Evolutionary conservation across 2,888 invertebrate species (phyloP), one percentile per base, ranked within the genome.

Genomic region (Octodonta nipae): DNA sequence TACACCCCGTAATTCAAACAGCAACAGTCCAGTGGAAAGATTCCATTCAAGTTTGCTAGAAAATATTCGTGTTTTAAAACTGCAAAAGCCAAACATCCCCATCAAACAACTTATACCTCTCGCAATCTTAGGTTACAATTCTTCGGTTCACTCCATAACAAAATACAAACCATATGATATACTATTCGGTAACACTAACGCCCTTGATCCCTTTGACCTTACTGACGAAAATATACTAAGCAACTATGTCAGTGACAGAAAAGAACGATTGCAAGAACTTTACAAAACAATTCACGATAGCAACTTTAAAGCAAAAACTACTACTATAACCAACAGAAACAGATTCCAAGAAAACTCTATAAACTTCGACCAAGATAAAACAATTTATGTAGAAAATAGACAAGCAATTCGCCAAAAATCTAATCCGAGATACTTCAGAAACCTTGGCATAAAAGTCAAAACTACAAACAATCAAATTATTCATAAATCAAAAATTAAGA

Each of bases 81-180:
- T 30, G 8, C 25, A 15, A 14, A 30, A 36, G 11, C 28, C 15
- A 17, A 33, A 30, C 13, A 15, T 15, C 26, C 26, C 4, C n/a
- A 27, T 33, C 10, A 33, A 35, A 27, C 26, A 28, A 8, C n/a
- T 34, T 12, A 41, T 39, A 24, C 24, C 34, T 13, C 39, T 38
- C 30, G 33, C 40, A 11, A 30, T 42, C n/a, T 7, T 36, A 3
- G 42, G 42, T 7, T 42, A 42, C 22, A 42, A 42, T 28, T 29
- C 25, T 14, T 20, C 33, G 8, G 26, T 38, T 11, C 42, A 42
- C 25, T 30, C 33, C 8, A 32, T 33, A 2, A 42, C 36, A 2
- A 30, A 35, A 25, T 33, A 32, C 25, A 39, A 25, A 20, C 41
- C 38, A 5, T 37, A 30, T 13, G 32, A 43, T 14, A 26, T 38